These are phyloP conservation scores for Deroplatys truncata DNA, from an alignment of 2,888 invertebrate species.

Conservation along the genomic window DNA sequence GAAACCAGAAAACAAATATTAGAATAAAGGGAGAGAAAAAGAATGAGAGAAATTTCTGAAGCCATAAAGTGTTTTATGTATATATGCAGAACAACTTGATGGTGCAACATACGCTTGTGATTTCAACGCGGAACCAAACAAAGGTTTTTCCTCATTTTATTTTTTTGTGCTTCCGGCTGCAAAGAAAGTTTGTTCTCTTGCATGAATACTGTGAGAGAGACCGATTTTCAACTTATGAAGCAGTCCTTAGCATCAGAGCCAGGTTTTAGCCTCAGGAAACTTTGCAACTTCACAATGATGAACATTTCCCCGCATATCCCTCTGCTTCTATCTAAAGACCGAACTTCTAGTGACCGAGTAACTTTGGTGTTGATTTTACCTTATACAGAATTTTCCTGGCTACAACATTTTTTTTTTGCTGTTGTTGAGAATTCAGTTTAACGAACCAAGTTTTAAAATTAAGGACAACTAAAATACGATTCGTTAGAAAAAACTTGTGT, in stretches of 20 bases:
- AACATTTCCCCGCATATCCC: background rate
- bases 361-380: too few relatives aligned
- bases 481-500: too few relatives aligned
- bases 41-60: background rate
- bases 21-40: background rate
- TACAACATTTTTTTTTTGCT: background rate
- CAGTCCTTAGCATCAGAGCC: background rate
- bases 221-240: background rate
- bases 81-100: background rate
- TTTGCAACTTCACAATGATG: background rate
- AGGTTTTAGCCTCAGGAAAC: background rate
- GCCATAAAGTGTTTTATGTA: background rate
- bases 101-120: background rate
- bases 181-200: background rate
- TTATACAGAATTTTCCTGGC: background rate
- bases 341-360: background rate
- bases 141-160: background rate
- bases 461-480: background rate
- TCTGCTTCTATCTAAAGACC: background rate
- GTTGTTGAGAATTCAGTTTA: background rate
- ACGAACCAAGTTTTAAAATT: background rate
- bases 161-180: background rate
- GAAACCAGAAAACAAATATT: background rate
- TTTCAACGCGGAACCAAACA: background rate
- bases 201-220: background rate